Percentiles rank a stretch among this genome's conserved stretches.
phyloP scores from a whole-genome alignment of 2,888 invertebrate species.

The Gryllus longicercus region DNA sequence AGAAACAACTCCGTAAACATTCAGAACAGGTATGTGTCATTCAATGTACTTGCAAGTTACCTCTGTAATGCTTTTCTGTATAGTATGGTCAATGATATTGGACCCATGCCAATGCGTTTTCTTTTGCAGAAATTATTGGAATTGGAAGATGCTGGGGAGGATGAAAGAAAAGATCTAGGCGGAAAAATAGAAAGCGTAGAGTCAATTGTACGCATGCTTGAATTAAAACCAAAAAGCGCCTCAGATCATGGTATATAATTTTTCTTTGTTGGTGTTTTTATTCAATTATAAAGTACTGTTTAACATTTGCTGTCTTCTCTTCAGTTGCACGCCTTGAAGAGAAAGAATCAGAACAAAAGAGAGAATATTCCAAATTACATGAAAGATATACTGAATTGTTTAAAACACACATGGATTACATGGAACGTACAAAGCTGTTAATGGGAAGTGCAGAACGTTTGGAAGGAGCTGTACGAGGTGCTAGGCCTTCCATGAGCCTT shows the following conservation, averaged over 20 bases:
- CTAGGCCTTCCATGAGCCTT: slow-evolving; percentile 47
- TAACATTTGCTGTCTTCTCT: neutral
- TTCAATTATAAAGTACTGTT: neutral
- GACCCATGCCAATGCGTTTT: neutral
- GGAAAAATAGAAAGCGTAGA: slow-evolving; percentile 92
- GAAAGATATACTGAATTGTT: slow-evolving; percentile 97
- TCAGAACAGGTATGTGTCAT: slow-evolving; percentile 69
- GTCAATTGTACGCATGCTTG: slow-evolving; percentile 95
- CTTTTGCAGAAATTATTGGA: slow-evolving; percentile 74
- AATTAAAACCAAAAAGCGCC: slow-evolving; percentile 96
- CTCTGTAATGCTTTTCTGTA: neutral
- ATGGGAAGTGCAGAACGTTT: slow-evolving; percentile 72
- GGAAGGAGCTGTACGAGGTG: slow-evolving; percentile 48
- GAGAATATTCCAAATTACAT: slow-evolving; percentile 94
- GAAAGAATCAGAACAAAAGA: slow-evolving; percentile 88
- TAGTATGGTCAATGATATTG: neutral
- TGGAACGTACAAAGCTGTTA: slow-evolving; percentile 95
- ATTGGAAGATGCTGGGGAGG: slow-evolving; percentile 92
- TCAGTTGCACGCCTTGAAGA: slow-evolving; percentile 81
- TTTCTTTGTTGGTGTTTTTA: neutral
- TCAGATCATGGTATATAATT: slow-evolving; percentile 76
- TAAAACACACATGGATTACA: slow-evolving; percentile 99
- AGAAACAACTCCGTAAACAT: slow-evolving; percentile 91
- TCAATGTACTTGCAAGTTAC: slow-evolving; percentile 28
- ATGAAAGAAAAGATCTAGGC: slow-evolving; percentile 86